Evolutionary conservation across 2,888 invertebrate genomes (phyloP).

Genomic region (Drosophila stalkeri): DNA sequence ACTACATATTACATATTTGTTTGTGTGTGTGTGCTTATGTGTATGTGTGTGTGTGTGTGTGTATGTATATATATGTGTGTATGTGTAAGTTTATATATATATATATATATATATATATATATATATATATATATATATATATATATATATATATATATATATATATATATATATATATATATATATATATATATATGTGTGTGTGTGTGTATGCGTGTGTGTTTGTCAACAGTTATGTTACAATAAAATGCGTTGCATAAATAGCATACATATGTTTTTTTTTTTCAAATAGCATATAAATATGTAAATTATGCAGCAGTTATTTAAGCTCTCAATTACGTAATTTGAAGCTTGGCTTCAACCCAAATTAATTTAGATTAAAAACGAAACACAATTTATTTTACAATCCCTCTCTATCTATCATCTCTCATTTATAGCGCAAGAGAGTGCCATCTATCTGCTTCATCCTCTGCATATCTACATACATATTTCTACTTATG

Average conservation of each 20-base stretch:
- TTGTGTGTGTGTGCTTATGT: slow-evolving; percentile 26
- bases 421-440: neutral
- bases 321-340: slow-evolving; percentile 74
- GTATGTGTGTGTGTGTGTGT: slow-evolving; percentile 19
- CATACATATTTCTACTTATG: neutral
- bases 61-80: too few relatives aligned
- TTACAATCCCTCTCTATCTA: neutral
- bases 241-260: slow-evolving; percentile 26
- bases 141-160: too few relatives aligned
- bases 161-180: neutral
- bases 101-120: too few relatives aligned
- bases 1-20: slow-evolving; percentile 13
- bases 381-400: slow-evolving; percentile 43
- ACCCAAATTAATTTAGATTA: slow-evolving; percentile 68
- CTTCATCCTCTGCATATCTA: slow-evolving; percentile 9
- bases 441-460: neutral
- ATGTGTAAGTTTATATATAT: too few relatives aligned
- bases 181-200: neutral
- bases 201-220: slow-evolving; percentile 19
- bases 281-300: slow-evolving; percentile 33
- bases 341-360: slow-evolving; percentile 73
- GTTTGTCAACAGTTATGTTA: slow-evolving; percentile 23
- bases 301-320: slow-evolving; percentile 46
- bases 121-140: too few relatives aligned
- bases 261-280: slow-evolving; percentile 34